phyloP scores from a whole-genome alignment of 35 echinoderm and acorn worm species.

The Anneissia japonica region DNA sequence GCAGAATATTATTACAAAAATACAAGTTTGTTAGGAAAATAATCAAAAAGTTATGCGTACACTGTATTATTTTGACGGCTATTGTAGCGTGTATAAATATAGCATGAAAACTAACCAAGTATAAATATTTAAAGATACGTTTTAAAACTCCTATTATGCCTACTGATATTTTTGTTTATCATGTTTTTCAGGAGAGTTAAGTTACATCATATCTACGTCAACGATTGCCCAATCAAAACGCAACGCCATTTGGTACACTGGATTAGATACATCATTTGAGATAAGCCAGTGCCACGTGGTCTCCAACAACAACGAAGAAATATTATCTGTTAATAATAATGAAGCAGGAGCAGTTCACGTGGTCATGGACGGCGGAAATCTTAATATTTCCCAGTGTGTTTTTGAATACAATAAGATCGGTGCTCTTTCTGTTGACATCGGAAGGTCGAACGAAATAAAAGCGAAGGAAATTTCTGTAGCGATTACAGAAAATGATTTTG shows the following conservation, averaged over 20 bases:
- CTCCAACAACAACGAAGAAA: neutral
- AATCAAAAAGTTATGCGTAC: no score
- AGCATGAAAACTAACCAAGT: no score
- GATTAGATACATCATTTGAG: neutral
- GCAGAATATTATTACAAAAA: no score
- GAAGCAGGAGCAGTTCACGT: neutral
- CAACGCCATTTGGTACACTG: neutral
- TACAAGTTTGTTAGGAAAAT: no score
- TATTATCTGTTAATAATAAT: neutral
- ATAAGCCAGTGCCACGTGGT: neutral
- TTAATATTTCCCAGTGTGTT: neutral
- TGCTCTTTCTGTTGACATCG: neutral
- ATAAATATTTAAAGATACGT: no score
- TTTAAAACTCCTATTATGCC: no score
- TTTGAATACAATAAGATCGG: neutral
- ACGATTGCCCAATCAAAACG: neutral
- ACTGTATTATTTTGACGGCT: no score
- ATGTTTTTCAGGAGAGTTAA: neutral
- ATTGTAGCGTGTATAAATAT: no score
- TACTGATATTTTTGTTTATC: no score
- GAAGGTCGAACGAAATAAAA: neutral
- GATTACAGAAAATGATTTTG: neutral
- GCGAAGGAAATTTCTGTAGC: neutral
- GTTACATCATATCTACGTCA: neutral
- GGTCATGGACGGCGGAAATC: neutral